Evolutionary conservation across 2,113 vertebrate species (phyloP).

Genomic region (Suncus etruscus): DNA sequence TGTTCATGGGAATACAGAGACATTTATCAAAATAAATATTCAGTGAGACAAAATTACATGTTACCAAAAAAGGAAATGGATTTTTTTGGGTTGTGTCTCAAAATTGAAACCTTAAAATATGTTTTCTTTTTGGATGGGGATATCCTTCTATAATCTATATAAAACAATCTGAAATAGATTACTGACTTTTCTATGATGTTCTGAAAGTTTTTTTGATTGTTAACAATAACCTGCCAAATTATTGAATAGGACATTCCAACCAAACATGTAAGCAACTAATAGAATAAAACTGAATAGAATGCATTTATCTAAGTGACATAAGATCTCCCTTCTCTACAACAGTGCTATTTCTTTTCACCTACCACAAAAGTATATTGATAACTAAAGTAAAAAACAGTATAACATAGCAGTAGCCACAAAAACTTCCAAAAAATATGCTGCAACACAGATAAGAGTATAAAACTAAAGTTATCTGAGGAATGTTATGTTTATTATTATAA

Average conservation of each 20-base stretch:
- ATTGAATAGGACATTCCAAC: background rate
- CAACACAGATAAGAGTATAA: background rate
- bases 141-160: background rate
- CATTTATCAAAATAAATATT: background rate
- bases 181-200: background rate
- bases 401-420: background rate
- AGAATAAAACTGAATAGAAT: background rate
- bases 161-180: background rate
- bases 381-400: background rate
- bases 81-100: background rate
- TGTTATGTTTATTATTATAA: background rate
- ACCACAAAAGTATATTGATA: background rate
- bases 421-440: background rate
- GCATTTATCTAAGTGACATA: background rate
- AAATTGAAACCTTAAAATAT: background rate
- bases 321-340: background rate
- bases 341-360: background rate
- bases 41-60: background rate
- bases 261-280: background rate
- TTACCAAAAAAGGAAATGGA: background rate
- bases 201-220: background rate
- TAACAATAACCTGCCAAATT: conserved; percentile 16
- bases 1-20: background rate
- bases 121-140: background rate
- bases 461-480: background rate